Conservation (phyloP, 1,140 invertebrate species). For the Heliconius melpomene region DNA sequence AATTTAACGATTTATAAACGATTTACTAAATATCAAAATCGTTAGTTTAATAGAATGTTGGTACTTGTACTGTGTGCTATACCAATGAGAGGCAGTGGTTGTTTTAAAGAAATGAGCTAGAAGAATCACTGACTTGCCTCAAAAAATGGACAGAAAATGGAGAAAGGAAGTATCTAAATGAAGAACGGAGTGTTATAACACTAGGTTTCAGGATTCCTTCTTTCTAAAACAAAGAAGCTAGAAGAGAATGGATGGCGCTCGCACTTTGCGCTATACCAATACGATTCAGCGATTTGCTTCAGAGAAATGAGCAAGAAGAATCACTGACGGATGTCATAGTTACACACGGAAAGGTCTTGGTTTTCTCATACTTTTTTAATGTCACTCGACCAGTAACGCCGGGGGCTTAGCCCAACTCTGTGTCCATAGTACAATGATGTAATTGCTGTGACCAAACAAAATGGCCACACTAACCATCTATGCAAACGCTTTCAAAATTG, state of each 20-base stretch:
- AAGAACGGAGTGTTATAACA: too few relatives aligned
- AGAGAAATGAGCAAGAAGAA: constrained; percentile 53
- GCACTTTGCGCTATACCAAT: constrained; percentile 19
- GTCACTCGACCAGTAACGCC: constrained; percentile 66
- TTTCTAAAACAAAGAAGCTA: too few relatives aligned
- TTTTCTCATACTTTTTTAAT: constrained; percentile 76
- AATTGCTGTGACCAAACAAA: constrained; percentile 34
- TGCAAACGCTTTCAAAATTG: constrained; percentile 34
- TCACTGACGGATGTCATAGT: constrained; percentile 54
- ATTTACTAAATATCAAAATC: constrained; percentile 23
- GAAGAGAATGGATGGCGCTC: not conserved
- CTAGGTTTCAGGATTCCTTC: too few relatives aligned
- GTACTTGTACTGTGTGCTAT: not conserved
- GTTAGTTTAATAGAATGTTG: constrained; percentile 21
- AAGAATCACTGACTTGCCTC: too few relatives aligned
- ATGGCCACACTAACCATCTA: constrained; percentile 32
- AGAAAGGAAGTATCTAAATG: too few relatives aligned
- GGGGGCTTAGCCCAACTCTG: constrained; percentile 35
- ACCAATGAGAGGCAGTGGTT: too few relatives aligned
- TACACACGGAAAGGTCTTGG: constrained; percentile 64
- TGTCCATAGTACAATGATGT: constrained; percentile 30
- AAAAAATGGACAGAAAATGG: too few relatives aligned
- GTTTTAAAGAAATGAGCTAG: too few relatives aligned
- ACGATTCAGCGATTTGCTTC: constrained; percentile 41
- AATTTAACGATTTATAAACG: constrained; percentile 31